Base-by-base conservation (phyloP, 92 coral and sea anemone species). In the Montipora capitata region DNA sequence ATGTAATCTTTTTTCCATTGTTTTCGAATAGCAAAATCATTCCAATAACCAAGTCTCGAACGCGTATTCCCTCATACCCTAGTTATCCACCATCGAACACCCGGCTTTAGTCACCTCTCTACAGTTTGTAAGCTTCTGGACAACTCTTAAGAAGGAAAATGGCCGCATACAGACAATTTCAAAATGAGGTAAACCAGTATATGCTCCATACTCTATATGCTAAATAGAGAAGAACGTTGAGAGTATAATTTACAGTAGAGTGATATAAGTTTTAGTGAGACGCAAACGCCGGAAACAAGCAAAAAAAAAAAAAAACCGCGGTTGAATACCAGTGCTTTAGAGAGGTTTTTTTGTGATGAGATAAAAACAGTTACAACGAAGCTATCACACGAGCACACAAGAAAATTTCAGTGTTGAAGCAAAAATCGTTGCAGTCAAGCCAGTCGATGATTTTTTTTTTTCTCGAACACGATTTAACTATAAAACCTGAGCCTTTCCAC, bases 1-100 rank as follows among this genome's bases (percentile, higher is more conserved):
- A 82, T 58, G 71, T 82, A 82, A 82, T 82, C 70, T 71, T 56
- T 81, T 82, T 42, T 82, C 59, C 10, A 72, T 83, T 72, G 87
- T 72, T 40, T 72, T 18, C 71, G 43, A 54, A 70, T 83, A 43
- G 72, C 80, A 44, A 68, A 68, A 83, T 42, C 6, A 48, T 48
- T 10, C 10, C 52, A 5, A 27, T 27, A 56, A 51, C 62, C 69
- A 58, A 14, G 17, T 42, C 41, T 15, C 4, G 44, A 51, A 82
- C 20, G 79, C 27, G 70, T 39, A 43, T 38, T 69, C 43, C 4
- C 41, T 56, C 2, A 11, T 70, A 59, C 9, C n/a, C 70, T 1
- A 52, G 45, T 51, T 3, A 14, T 63, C 9, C 51, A 43, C 9
- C 51, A 43, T 9, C 61, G 18, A 4, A 5, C 7, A 8, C 6